A percentile compares a stretch with the other conserved stretches of the same genome.
These are phyloP conservation scores for Epinotia demarniana DNA, from an alignment of 2,888 invertebrate genomes.

Conservation along the genomic window DNA sequence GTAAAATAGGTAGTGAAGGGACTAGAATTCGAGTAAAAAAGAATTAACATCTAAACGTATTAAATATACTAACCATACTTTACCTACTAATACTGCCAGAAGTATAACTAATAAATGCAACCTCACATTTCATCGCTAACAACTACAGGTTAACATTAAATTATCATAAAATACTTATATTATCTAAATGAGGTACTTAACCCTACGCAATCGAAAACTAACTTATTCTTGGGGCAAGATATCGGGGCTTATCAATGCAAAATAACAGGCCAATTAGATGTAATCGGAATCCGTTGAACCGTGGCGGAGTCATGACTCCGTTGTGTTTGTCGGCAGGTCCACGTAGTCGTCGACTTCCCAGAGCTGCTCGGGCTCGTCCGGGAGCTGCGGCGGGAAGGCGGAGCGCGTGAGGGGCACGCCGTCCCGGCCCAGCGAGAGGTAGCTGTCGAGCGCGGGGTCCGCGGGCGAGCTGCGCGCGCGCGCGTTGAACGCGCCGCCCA, in stretches of 20 bases:
- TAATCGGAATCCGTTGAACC: slow-evolving; percentile 28
- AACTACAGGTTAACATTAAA: slow-evolving; percentile 8
- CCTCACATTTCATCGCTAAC: slow-evolving; percentile 14
- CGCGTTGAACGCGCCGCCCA: slow-evolving; percentile 87
- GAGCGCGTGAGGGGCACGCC: slow-evolving; percentile 86
- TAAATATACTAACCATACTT: not conserved
- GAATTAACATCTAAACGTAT: slow-evolving; percentile 7
- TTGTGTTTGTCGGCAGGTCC: slow-evolving; percentile 72
- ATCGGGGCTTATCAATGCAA: slow-evolving; percentile 38
- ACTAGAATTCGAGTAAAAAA: slow-evolving; percentile 50
- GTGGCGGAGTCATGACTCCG: slow-evolving; percentile 34
- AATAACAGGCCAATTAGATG: slow-evolving; percentile 39
- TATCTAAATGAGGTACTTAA: slow-evolving; percentile 38
- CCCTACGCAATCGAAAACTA: slow-evolving; percentile 24
- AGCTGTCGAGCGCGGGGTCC: slow-evolving; percentile 83
- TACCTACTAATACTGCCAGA: slow-evolving; percentile 47
- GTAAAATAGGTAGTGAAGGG: slow-evolving; percentile 42
- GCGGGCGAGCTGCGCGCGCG: slow-evolving; percentile 73
- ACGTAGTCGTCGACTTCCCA: slow-evolving; percentile 89
- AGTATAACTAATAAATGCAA: slow-evolving; percentile 48
- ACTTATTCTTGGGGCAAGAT: slow-evolving; percentile 42
- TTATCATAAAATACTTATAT: slow-evolving; percentile 1
- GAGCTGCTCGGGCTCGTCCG: slow-evolving; percentile 82
- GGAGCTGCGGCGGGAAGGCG: slow-evolving; percentile 79
- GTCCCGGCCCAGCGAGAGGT: slow-evolving; percentile 85